These are phyloP conservation scores for Polyodon spathula DNA, from an alignment of 2,113 vertebrate genomes.

Conservation along the genomic window DNA sequence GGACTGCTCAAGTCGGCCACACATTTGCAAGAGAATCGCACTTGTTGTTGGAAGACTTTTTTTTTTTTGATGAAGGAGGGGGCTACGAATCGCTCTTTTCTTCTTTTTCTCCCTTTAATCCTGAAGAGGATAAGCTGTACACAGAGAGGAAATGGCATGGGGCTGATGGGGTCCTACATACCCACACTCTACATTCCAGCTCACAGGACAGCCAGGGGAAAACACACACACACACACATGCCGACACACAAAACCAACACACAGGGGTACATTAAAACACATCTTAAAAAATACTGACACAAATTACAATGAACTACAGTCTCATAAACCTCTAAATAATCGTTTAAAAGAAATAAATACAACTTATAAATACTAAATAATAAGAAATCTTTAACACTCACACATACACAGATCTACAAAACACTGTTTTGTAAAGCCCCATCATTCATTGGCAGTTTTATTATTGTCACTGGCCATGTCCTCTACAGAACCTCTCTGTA, in stretches of 20 bases:
- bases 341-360: no score
- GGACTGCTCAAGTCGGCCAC: constrained; percentile 41
- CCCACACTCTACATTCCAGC: constrained; percentile 41
- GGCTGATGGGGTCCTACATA: constrained; percentile 48
- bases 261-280: no score
- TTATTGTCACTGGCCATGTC: no score
- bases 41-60: constrained; percentile 44
- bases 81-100: constrained; percentile 44
- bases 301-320: constrained; percentile 10
- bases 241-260: not conserved
- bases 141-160: constrained; percentile 60
- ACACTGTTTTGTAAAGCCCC: no score
- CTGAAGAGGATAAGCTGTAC: constrained; percentile 61
- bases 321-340: no score
- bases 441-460: no score
- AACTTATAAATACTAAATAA: no score
- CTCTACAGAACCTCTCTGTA: no score
- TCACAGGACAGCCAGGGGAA: constrained; percentile 1
- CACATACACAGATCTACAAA: no score
- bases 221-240: not conserved
- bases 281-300: not conserved
- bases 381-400: no score
- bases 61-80: constrained; percentile 25
- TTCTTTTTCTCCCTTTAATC: constrained; percentile 57
- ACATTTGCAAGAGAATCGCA: constrained; percentile 66